Conservation (phyloP, 2,797 vertebrate species). For the Helicolenus hilgendorfi region DNA sequence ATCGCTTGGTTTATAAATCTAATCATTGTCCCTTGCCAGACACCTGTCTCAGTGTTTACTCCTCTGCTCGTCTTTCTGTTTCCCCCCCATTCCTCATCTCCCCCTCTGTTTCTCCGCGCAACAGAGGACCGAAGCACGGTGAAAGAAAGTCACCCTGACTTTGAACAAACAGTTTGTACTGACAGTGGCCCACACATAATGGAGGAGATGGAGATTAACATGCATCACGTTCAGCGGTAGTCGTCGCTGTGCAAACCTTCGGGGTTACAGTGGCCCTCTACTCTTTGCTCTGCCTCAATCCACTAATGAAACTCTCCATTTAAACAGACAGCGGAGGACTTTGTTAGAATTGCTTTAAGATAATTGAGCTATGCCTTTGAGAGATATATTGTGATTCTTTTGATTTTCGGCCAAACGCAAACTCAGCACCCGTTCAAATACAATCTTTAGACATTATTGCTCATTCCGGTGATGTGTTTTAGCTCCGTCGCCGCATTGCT, state of each 20-base stretch:
- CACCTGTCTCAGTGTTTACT: slow-evolving; percentile 83
- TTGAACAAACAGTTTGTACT: slow-evolving; percentile 74
- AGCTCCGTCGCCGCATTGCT: slow-evolving; percentile 2
- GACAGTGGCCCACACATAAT: slow-evolving; percentile 68
- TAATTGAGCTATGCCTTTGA: slow-evolving; percentile 64
- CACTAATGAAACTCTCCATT: slow-evolving; percentile 75
- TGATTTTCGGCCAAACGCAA: slow-evolving; percentile 39
- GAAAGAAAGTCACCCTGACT: slow-evolving; percentile 87
- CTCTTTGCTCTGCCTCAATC: slow-evolving; percentile 75
- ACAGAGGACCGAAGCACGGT: slow-evolving; percentile 24
- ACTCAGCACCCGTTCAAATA: slow-evolving; percentile 52
- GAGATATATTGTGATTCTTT: slow-evolving; percentile 36
- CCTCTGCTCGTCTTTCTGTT: slow-evolving; percentile 58
- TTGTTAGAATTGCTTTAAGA: slow-evolving; percentile 49
- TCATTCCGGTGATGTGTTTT: slow-evolving; percentile 24
- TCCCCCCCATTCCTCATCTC: slow-evolving; percentile 45
- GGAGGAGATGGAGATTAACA: slow-evolving; percentile 84
- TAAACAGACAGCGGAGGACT: slow-evolving; percentile 40
- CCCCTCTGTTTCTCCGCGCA: slow-evolving; percentile 10
- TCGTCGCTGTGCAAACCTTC: slow-evolving; percentile 58
- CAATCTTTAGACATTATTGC: slow-evolving; percentile 22
- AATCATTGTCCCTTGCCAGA: slow-evolving; percentile 81
- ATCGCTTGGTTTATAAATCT: slow-evolving; percentile 81
- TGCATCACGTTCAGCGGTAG: slow-evolving; percentile 63
- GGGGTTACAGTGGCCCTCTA: slow-evolving; percentile 64